phyloP scores from a whole-genome alignment of 2,797 vertebrate genomes.

The Eurystomus glaucurus region DNA sequence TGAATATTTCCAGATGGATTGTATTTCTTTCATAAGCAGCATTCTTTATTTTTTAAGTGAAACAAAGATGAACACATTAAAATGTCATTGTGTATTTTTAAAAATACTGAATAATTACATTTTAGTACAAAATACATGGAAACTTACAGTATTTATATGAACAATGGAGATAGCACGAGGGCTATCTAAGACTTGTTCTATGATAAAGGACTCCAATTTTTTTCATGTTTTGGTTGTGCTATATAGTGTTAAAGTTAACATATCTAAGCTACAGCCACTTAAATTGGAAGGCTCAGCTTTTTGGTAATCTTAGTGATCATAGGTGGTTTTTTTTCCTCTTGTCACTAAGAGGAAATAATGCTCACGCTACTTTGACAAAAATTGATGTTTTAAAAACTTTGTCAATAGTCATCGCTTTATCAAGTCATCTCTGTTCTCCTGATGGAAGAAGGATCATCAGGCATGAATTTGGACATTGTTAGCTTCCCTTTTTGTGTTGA shows the following conservation, averaged over 20 bases:
- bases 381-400: not conserved
- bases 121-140: not conserved
- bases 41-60: conserved; percentile 7
- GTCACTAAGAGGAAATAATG: not conserved
- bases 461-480: not conserved
- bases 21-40: not conserved
- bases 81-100: conserved; percentile 18
- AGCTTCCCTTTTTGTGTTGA: not conserved
- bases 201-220: not conserved
- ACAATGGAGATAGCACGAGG: not conserved
- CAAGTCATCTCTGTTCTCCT: not conserved
- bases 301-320: not conserved
- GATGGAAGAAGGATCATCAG: not conserved
- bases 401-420: not conserved
- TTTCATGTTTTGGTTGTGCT: not conserved
- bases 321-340: not conserved
- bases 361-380: not conserved
- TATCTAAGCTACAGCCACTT: not conserved
- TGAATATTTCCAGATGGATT: conserved; percentile 9
- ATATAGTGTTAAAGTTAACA: fast-evolving
- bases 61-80: not conserved
- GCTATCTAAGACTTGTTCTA: not conserved
- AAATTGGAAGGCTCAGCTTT: not conserved
- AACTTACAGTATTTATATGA: not conserved
- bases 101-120: not conserved